A percentile compares a stretch with the other conserved stretches of the same genome.
Evolutionary conservation across 2,888 invertebrate species (phyloP).

Genomic region (Euzophera pinguis): DNA sequence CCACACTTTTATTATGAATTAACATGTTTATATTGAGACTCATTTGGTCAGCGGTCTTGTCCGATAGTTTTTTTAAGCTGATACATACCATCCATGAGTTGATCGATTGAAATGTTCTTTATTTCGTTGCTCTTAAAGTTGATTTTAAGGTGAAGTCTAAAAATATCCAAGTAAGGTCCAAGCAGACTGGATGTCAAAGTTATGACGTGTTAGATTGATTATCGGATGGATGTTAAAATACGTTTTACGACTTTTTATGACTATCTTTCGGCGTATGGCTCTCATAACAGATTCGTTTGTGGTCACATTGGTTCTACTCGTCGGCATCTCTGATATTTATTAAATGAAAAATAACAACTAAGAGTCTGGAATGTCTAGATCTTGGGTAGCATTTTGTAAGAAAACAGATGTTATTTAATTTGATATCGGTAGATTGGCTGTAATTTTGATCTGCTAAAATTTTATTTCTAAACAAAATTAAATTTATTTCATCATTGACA

Average conservation of each 20-base stretch:
- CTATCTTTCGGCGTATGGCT: constrained; percentile 65
- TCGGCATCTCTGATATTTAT: constrained; percentile 22
- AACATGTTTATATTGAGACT: constrained; percentile 75
- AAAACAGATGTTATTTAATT: not conserved
- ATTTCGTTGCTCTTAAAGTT: constrained; percentile 25
- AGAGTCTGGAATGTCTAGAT: constrained; percentile 10
- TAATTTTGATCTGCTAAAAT: too few species aligned
- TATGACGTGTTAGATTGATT: constrained; percentile 81
- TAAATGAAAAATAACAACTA: constrained; percentile 20
- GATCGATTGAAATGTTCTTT: constrained; percentile 26
- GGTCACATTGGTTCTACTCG: constrained; percentile 40
- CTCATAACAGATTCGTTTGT: constrained; percentile 66
- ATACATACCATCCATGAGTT: constrained; percentile 24
- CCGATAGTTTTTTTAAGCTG: constrained; percentile 48
- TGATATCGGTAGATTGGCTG: too few species aligned
- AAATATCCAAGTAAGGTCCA: constrained; percentile 54
- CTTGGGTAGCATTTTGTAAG: not conserved
- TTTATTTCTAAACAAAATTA: too few species aligned
- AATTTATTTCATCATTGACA: too few species aligned
- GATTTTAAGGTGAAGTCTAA: constrained; percentile 26
- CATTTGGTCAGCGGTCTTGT: constrained; percentile 64
- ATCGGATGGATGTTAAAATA: constrained; percentile 80
- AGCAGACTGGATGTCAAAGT: constrained; percentile 76
- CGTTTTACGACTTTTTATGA: constrained; percentile 76
- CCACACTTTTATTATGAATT: constrained; percentile 71